Conservation (phyloP, 1,140 invertebrate genomes). For the Diorhabda elongata region DNA sequence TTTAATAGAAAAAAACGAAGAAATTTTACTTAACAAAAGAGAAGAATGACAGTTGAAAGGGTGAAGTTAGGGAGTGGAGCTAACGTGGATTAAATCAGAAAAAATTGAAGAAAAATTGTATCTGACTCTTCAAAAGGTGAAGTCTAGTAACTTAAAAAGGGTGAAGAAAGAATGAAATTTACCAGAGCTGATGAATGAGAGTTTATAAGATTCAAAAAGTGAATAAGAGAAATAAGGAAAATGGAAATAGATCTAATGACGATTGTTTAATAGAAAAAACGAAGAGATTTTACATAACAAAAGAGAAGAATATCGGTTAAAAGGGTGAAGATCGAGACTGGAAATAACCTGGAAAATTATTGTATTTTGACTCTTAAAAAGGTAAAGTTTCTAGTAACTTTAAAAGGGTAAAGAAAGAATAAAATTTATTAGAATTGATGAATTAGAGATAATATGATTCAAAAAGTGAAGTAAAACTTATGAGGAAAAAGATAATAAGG, state of each 20-base stretch:
- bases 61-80: no score
- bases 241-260: background rate
- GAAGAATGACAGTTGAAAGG: no score
- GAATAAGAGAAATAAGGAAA: background rate
- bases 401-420: background rate
- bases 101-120: no score
- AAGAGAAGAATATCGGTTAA: no score
- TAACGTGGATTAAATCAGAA: no score
- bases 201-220: background rate
- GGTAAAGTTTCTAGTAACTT: no score
- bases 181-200: background rate
- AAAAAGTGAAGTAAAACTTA: background rate
- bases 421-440: slow-evolving; percentile 3
- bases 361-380: no score
- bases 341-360: no score
- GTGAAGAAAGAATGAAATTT: background rate
- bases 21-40: background rate
- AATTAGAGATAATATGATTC: background rate
- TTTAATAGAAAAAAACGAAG: background rate
- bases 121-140: no score
- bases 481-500: no score
- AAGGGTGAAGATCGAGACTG: no score
- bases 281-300: background rate
- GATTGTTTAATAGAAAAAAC: background rate
- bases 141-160: no score